phyloP scores from a whole-genome alignment of 2,888 invertebrate genomes.

The Leptogaster cylindrica region DNA sequence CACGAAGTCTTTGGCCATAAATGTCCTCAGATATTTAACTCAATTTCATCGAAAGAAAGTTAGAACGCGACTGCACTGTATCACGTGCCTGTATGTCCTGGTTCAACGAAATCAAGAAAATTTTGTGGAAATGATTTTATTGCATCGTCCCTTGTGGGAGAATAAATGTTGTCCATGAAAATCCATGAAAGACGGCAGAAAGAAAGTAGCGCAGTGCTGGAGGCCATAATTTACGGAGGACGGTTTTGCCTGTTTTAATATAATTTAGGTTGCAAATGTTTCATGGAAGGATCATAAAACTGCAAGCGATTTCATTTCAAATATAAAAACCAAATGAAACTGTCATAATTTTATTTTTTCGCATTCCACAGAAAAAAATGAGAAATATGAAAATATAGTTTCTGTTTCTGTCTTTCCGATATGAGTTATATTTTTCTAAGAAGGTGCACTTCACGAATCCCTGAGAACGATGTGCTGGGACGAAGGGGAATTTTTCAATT shows the following conservation, averaged over 20 bases:
- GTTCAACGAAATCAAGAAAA: conserved; percentile 16
- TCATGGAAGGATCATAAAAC: conserved; percentile 1
- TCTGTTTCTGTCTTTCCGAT: background rate
- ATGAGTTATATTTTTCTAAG: background rate
- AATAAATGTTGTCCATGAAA: background rate
- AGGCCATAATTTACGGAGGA: conserved; percentile 7
- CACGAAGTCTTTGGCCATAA: conserved; percentile 15
- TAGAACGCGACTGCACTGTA: no score
- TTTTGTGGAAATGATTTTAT: conserved; percentile 20
- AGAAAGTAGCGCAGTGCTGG: background rate
- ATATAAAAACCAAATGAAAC: conserved; percentile 1
- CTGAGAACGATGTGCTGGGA: no score
- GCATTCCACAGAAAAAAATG: background rate
- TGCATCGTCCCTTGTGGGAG: background rate
- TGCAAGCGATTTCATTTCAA: conserved; percentile 1
- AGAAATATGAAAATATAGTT: background rate
- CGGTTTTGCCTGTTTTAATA: background rate
- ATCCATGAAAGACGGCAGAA: no score
- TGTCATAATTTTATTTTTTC: conserved; percentile 7
- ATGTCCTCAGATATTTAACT: no score
- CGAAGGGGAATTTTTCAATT: conserved; percentile 24
- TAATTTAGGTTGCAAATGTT: background rate
- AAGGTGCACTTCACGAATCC: no score
- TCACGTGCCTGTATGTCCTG: no score
- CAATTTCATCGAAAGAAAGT: no score